Base-by-base conservation (phyloP, 1,140 invertebrate genomes). In the Drosophila repletoides region DNA sequence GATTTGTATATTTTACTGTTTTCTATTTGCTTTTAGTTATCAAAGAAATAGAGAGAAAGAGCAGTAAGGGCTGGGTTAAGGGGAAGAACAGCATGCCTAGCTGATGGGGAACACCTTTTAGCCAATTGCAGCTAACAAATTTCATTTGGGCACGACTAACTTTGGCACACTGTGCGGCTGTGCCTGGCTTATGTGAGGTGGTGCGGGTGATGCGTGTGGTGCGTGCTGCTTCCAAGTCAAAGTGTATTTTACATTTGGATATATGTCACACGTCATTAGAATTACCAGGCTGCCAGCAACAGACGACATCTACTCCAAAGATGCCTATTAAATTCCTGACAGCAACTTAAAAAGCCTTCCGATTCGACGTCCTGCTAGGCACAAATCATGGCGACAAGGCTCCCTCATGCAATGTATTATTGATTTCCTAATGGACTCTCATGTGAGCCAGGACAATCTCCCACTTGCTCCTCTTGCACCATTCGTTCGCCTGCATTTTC, bases 311-410 rank as follows among this genome's bases (percentile, higher is more conserved):
- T 22, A 36, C 22, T 4, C 40, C 29, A 19, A 26, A 29, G 22
- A 36, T 46, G 19, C 28, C 49, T 65, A 70, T 70, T 65, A 49
- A 70, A 70, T 70, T 64, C 67, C 51, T 65, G 24, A 3, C 60
- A 49, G 43, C 29, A 12, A 56, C 28, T 56, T 26, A 34, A 51
- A 14, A 63, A 33, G 28, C 26, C 34, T 10, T 43, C 29, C 14
- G 48, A 31, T 22, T 52, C 31, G 33, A 38, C 12, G 12, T 26
- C 15, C 12, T 38, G 6, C 33, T 38, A n/a, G 21, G 49, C 33
- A 60, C n/a, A 40, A 34, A 51, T 45, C 46, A 52, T 40, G 66
- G 26, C 59, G 59, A 69, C 59, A 69, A 63, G 59, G 64, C 64
- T 64, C 61, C 45, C 46, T 51, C 60, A 59, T 52, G 61, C 45